Evolutionary conservation across 2,888 invertebrate species (phyloP).

Genomic region (Drosophila macrospina): DNA sequence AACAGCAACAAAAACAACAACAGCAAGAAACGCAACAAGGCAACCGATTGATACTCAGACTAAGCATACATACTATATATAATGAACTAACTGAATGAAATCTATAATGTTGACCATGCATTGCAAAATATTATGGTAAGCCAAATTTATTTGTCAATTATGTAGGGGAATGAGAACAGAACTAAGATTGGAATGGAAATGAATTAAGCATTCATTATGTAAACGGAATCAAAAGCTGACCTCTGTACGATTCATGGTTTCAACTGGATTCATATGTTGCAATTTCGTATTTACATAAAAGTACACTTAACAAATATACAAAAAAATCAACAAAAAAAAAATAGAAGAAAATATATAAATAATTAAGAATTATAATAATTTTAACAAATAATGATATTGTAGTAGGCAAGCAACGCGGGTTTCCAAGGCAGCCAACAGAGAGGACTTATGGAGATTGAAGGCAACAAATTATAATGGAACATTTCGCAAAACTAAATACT

Average conservation of each 20-base stretch:
- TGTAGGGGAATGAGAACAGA: slow-evolving; percentile 28
- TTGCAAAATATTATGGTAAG: slow-evolving; percentile 76
- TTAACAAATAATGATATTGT: slow-evolving; percentile 6
- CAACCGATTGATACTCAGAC: slow-evolving; percentile 75
- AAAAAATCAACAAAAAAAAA: not conserved
- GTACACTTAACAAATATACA: slow-evolving; percentile 19
- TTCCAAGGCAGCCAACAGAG: slow-evolving; percentile 60
- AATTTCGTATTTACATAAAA: slow-evolving; percentile 27
- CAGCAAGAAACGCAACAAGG: slow-evolving; percentile 33
- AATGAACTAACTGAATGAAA: slow-evolving; percentile 47
- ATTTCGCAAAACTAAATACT: slow-evolving; percentile 14
- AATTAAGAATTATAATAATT: slow-evolving; percentile 1
- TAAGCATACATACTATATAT: slow-evolving; percentile 47
- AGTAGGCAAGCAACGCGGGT: slow-evolving; percentile 50
- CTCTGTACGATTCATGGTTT: slow-evolving; percentile 69
- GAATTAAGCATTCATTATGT: slow-evolving; percentile 6
- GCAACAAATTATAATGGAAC: slow-evolving; percentile 22
- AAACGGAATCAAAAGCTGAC: slow-evolving; percentile 56
- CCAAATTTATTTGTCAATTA: slow-evolving; percentile 79
- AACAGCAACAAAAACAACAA: slow-evolving; percentile 15
- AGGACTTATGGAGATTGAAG: slow-evolving; percentile 29
- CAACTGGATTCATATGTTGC: slow-evolving; percentile 71
- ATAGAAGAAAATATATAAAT: not conserved
- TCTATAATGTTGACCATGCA: slow-evolving; percentile 75
- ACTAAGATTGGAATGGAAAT: slow-evolving; percentile 7